Evolutionary conservation across 2,797 vertebrate genomes (phyloP).

Genomic region (Lemur catta): DNA sequence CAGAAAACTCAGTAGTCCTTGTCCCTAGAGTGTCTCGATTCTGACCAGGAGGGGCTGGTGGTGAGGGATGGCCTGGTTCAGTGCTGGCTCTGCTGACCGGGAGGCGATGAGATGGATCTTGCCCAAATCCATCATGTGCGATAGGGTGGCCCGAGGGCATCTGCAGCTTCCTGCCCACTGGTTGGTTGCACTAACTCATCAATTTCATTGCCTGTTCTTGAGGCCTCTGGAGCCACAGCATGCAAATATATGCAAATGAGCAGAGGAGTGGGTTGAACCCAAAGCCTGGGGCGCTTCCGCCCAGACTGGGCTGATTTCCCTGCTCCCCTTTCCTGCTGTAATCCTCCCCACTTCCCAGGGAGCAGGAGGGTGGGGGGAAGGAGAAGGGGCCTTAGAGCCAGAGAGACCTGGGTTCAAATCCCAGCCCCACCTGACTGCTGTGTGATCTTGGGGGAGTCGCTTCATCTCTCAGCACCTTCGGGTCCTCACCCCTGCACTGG

Average conservation of each 20-base stretch:
- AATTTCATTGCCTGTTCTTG: not conserved
- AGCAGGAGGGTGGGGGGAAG: not conserved
- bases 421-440: not conserved
- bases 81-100: not conserved
- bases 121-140: not conserved
- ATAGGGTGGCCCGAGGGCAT: not conserved
- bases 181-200: conserved; percentile 8
- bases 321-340: not conserved
- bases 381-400: not conserved
- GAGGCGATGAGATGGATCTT: not conserved
- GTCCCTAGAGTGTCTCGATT: not conserved
- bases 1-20: not conserved
- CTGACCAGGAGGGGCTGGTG: not conserved
- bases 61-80: too few species aligned
- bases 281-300: not conserved
- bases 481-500: not conserved
- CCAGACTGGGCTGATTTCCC: not conserved
- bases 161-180: not conserved
- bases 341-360: not conserved
- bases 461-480: not conserved
- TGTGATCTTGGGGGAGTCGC: not conserved
- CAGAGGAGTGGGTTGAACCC: not conserved
- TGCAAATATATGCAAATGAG: conserved; percentile 22
- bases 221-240: not conserved
- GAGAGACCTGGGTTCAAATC: not conserved